These are phyloP conservation scores for Slavum lentiscoides DNA, from an alignment of 2,888 invertebrate genomes.

Conservation along the genomic window DNA sequence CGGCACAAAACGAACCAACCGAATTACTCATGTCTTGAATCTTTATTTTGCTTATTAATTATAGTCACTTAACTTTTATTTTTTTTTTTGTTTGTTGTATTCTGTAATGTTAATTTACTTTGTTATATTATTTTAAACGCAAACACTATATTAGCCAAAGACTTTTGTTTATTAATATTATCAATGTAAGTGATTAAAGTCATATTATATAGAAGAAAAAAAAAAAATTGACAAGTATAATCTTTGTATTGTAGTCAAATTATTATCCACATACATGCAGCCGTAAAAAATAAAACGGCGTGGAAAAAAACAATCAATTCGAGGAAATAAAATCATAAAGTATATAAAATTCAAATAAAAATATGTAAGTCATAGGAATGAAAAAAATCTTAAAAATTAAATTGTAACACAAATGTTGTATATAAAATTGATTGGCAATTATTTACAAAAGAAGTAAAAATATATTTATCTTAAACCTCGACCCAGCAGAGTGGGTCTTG, in stretches of 20 bases:
- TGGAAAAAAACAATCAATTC: constrained; percentile 3
- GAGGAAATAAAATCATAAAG: background rate
- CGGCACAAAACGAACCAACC: constrained; percentile 19
- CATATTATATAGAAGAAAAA: constrained; percentile 1
- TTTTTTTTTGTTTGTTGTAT: constrained; percentile 1
- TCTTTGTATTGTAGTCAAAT: constrained; percentile 26
- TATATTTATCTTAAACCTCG: constrained; percentile 34
- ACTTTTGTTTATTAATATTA: constrained; percentile 35
- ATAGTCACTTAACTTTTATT: background rate
- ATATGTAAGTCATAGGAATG: background rate
- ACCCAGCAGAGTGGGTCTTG: constrained; percentile 28
- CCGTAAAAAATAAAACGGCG: background rate
- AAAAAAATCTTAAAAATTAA: constrained; percentile 5
- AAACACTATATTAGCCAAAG: constrained; percentile 33
- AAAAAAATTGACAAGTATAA: background rate
- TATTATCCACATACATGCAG: background rate
- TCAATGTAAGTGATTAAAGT: constrained; percentile 34
- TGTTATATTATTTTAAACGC: constrained; percentile 18
- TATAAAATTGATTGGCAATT: constrained; percentile 6
- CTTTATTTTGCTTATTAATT: background rate
- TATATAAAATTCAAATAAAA: background rate
- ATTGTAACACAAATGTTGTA: constrained; percentile 26
- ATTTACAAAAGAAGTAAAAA: background rate
- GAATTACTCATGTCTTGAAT: background rate
- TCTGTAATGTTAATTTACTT: constrained; percentile 1